Base-by-base conservation (phyloP, 1,140 invertebrate species). In the Achatina immaculata region DNA sequence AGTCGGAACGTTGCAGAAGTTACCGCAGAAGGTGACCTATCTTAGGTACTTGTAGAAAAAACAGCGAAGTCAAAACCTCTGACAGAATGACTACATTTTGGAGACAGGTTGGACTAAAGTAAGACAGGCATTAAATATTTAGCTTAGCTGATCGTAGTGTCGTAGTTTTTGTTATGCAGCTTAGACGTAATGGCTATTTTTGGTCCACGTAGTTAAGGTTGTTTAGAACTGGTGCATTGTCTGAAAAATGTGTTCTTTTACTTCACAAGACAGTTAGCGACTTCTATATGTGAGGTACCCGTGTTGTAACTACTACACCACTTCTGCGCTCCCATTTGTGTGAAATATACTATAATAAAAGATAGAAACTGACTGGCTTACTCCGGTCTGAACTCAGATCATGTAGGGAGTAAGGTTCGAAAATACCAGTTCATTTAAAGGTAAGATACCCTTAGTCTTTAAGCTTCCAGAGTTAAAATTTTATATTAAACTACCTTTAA, bases 31-130 rank as follows among this genome's bases (percentile, higher is more conserved):
- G 69, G 69, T 72, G 69, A 28, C 69, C 69, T 72, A n/a, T n/a
- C n/a, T n/a, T n/a, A n/a, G n/a, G n/a, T n/a, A n/a, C n/a, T n/a
- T n/a, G n/a, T n/a, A n/a, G n/a, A n/a, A n/a, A n/a, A n/a, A n/a
- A n/a, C 69, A 38, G 31, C 34, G 40, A 28, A 43, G 28, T 40
- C 34, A 16, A 31, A 36, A 31, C 14, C 14, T 72, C 69, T 38
- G 7, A 36, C 40, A 75, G 21, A 75, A 75, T 75, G 72, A 75
- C 72, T 51, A 45, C 72, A 16, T 75, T 75, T 34, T 75, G 72
- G 72, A 75, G 72, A 75, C 72, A 75, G 51, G 72, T 75, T 75
- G 72, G 72, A 6, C 45, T 75, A 16, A 75, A 45, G 72, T 75
- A 75, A 14, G 31, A 19, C 31, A 66, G 31, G n/a, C n/a, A n/a